Percentiles rank a stretch among this genome's conserved stretches.
These are phyloP conservation scores for Gracilinanus agilis DNA, from an alignment of 2,113 vertebrate genomes.

Conservation along the genomic window DNA sequence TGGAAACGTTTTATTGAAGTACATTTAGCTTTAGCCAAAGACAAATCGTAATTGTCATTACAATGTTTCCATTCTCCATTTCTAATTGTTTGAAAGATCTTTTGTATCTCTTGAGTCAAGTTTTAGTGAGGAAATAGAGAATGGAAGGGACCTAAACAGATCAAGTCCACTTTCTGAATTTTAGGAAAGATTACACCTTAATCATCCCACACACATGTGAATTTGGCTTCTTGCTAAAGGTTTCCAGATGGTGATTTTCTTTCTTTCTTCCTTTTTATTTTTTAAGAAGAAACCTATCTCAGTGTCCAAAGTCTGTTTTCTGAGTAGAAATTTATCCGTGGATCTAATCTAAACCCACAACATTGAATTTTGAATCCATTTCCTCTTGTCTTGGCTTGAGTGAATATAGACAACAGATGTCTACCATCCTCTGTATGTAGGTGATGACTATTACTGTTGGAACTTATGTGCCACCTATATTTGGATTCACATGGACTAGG, in stretches of 20 bases:
- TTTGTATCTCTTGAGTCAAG: constrained; percentile 28
- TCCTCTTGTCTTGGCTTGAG: constrained; percentile 70
- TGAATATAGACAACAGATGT: constrained; percentile 72
- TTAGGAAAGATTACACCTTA: constrained; percentile 13
- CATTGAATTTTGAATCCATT: constrained; percentile 63
- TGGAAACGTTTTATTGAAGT: neutral
- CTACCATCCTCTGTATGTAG: constrained; percentile 66
- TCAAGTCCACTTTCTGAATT: constrained; percentile 8
- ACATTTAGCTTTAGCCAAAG: neutral
- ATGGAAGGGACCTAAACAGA: constrained; percentile 3
- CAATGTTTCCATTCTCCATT: neutral
- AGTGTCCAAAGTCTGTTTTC: constrained; percentile 57
- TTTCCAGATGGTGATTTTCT: constrained; percentile 41
- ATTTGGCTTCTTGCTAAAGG: constrained; percentile 40
- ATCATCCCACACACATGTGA: constrained; percentile 1
- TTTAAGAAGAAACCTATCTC: constrained; percentile 25
- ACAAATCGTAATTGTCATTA: neutral
- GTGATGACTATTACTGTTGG: constrained; percentile 66
- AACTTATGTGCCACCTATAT: constrained; percentile 21
- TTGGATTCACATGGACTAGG: neutral
- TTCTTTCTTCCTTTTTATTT: neutral
- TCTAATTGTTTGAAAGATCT: constrained; percentile 17
- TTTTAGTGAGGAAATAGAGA: neutral
- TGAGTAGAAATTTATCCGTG: constrained; percentile 57
- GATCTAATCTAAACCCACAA: constrained; percentile 63